Evolutionary conservation across 92 coral and sea anemone species (phyloP), one percentile per base, ranked within the genome.

Genomic region (Galaxea fascicularis): DNA sequence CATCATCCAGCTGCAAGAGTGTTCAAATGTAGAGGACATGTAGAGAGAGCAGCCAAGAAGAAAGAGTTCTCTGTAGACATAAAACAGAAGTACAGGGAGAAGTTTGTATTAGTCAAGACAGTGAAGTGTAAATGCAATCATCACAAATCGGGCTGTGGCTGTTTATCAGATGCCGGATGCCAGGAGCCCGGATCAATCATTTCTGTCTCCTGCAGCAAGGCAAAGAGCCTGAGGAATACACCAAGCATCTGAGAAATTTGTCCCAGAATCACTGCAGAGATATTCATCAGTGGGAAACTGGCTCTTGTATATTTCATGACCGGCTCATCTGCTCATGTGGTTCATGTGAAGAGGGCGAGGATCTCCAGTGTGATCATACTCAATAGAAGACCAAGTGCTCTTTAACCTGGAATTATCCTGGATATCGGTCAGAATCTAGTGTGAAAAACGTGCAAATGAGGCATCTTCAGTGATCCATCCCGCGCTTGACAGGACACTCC

Each of bases 401-500:
- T 0, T 64, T 93, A 15, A 84, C 58, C 0, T 93, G 93, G 17
- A 82, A 80, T 0, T 85, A 39, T 73, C 87, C 28, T 41, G 82
- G 78, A 20, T 85, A 47, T 83, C 86, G 5, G 85, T 80, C 83
- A 41, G 30, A 58, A 80, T 87, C 0, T 92, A 93, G 66, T 93
- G 94, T 29, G 87, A 77, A 29, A 58, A 39, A 8, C 11, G 96
- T 30, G 96, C 93, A 46, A 24, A 25, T 8, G 84, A 85, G 56
- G 93, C 93, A 21, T 74, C 73, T 0, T 15, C 21, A 9, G 82
- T 86, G 1, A 82, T 83, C 18, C 91, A 86, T 53, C 91, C 91
- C 14, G 79, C 15, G 11, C 45, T 89, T 84, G 95, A 82, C 89
- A 45, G 95, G 93, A 0, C 89, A 82, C 14, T 85, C 95, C 14